Evolutionary conservation across 2,888 invertebrate species (phyloP).

Genomic region (Gibbula magus): DNA sequence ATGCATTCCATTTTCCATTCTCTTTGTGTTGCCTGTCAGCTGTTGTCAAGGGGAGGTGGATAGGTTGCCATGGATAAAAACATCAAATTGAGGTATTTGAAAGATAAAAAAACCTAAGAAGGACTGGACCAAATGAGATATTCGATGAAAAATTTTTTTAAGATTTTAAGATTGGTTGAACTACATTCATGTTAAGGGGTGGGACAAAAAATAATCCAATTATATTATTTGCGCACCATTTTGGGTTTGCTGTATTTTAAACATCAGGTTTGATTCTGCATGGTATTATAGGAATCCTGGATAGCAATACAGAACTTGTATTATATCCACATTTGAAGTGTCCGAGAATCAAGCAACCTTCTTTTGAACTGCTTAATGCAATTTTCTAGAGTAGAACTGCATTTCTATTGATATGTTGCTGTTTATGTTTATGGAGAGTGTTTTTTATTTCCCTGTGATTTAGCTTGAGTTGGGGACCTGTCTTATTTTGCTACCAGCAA

Average conservation of each 20-base stretch:
- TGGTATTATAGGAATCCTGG: too few species aligned
- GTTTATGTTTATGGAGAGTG: not conserved
- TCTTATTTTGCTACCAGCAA: not conserved
- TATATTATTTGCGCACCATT: too few species aligned
- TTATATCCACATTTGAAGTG: too few species aligned
- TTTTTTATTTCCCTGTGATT: not conserved
- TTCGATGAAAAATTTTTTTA: too few species aligned
- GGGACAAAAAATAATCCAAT: too few species aligned
- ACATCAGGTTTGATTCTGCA: too few species aligned
- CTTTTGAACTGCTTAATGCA: too few species aligned
- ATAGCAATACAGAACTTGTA: too few species aligned
- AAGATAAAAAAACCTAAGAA: too few species aligned
- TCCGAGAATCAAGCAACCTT: too few species aligned
- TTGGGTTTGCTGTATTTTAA: too few species aligned
- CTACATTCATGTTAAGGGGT: not conserved
- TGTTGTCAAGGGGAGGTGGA: conserved; percentile 23
- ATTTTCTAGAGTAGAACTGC: too few species aligned
- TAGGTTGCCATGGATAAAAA: not conserved
- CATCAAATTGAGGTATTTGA: not conserved
- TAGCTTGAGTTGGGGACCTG: not conserved
- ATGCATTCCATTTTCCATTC: conserved; percentile 15
- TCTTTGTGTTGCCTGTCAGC: conserved; percentile 39
- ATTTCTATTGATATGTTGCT: not conserved
- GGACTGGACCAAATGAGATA: not conserved
- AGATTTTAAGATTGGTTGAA: not conserved